These are phyloP conservation scores for Beris morrisii DNA, from an alignment of 2,888 invertebrate genomes.

Conservation along the genomic window DNA sequence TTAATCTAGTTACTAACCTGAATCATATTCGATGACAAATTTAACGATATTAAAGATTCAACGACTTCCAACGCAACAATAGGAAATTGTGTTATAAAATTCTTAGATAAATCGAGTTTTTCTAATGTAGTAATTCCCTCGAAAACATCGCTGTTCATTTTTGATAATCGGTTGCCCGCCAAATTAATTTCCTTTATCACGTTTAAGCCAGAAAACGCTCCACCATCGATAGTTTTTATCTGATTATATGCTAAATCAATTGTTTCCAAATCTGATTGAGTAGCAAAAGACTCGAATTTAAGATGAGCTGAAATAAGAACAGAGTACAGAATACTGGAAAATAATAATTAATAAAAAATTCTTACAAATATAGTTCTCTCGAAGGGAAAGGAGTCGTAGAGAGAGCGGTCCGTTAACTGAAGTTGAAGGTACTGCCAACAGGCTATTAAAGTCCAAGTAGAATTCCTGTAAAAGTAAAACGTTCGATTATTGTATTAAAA, in stretches of 20 bases:
- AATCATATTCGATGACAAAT: conserved; percentile 83
- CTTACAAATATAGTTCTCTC: conserved; percentile 81
- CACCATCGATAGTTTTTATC: conserved; percentile 74
- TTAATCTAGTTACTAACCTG: conserved; percentile 60
- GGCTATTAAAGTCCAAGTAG: conserved; percentile 77
- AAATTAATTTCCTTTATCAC: conserved; percentile 71
- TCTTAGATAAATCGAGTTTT: conserved; percentile 81
- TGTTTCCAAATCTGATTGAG: conserved; percentile 70
- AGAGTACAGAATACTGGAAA: conserved; percentile 1
- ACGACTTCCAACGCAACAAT: conserved; percentile 74
- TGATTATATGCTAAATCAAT: conserved; percentile 80
- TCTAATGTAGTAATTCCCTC: conserved; percentile 72
- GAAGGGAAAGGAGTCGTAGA: conserved; percentile 71
- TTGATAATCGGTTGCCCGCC: conserved; percentile 75
- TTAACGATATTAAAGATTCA: conserved; percentile 69
- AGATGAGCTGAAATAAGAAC: conserved; percentile 63
- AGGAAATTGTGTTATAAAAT: conserved; percentile 82
- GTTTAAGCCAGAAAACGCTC: conserved; percentile 69
- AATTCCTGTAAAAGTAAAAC: conserved; percentile 65
- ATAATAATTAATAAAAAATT: background rate
- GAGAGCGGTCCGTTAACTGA: conserved; percentile 80
- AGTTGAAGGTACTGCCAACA: conserved; percentile 72
- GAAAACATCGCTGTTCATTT: conserved; percentile 83
- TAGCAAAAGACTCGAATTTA: conserved; percentile 68
- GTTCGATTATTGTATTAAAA: too few species aligned